These are phyloP conservation scores for Pyrocoelia pectoralis DNA, from an alignment of 2,888 invertebrate species.

Conservation along the genomic window DNA sequence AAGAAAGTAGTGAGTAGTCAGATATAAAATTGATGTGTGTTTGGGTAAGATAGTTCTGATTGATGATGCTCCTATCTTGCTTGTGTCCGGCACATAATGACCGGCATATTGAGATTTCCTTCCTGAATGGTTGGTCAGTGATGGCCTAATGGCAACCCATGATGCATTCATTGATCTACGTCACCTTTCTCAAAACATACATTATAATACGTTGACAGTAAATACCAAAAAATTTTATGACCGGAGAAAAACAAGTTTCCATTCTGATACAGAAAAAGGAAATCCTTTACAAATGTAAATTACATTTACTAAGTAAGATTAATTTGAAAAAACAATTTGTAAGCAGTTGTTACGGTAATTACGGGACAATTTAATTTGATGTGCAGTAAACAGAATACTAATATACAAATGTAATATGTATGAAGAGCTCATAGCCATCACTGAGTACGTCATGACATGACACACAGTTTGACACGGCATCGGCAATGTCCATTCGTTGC, in stretches of 20 bases:
- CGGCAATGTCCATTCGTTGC: slow-evolving; percentile 48
- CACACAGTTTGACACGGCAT: slow-evolving; percentile 51
- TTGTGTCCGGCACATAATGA: slow-evolving; percentile 57
- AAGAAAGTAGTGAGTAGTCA: slow-evolving; percentile 36
- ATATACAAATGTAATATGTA: slow-evolving; percentile 14
- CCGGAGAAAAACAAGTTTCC: slow-evolving; percentile 17
- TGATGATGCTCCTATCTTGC: slow-evolving; percentile 57
- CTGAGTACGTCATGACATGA: slow-evolving; percentile 51
- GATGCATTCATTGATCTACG: slow-evolving; percentile 37
- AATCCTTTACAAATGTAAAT: background rate
- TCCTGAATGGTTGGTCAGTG: slow-evolving; percentile 53
- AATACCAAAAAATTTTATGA: slow-evolving; percentile 28
- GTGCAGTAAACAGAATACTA: too few relatives aligned
- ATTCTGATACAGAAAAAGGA: background rate
- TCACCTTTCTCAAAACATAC: slow-evolving; percentile 35
- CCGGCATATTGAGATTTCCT: slow-evolving; percentile 60
- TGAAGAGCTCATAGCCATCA: slow-evolving; percentile 32
- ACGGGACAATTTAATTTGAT: too few relatives aligned
- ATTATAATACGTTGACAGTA: slow-evolving; percentile 35
- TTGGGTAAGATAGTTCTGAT: slow-evolving; percentile 56
- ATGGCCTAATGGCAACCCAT: slow-evolving; percentile 49
- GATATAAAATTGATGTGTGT: slow-evolving; percentile 50
- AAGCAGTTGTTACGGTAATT: too few relatives aligned
- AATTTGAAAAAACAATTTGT: too few relatives aligned
- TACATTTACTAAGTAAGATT: too few relatives aligned